Percentiles rank a stretch among this genome's conserved stretches.
These are phyloP conservation scores for Marcusenius ussheri DNA, from an alignment of 2,113 vertebrate genomes.

Conservation along the genomic window DNA sequence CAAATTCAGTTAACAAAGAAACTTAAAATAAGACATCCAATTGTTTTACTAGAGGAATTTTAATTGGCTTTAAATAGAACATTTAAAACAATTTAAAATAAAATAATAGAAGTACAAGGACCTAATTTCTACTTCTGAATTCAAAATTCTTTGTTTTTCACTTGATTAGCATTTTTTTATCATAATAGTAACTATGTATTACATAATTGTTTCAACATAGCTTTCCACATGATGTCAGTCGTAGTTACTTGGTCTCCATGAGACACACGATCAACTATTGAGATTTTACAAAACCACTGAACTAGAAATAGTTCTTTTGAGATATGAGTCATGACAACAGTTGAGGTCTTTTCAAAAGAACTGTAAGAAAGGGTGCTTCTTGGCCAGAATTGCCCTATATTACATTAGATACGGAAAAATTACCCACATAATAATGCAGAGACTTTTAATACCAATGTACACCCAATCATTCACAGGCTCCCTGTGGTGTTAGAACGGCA, in stretches of 20 bases:
- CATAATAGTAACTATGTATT: not conserved
- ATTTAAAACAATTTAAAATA: not conserved
- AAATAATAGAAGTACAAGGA: not conserved
- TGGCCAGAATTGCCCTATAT: not conserved
- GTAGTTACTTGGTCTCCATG: not conserved
- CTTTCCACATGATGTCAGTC: not conserved
- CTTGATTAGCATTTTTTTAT: not conserved
- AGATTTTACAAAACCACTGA: not conserved
- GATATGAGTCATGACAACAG: not conserved
- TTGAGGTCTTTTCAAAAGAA: not conserved
- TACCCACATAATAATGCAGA: not conserved
- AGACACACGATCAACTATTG: not conserved
- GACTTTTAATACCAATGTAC: conserved; percentile 6
- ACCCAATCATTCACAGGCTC: not conserved
- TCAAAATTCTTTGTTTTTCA: not conserved
- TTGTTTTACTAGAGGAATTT: not conserved
- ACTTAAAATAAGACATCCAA: not conserved
- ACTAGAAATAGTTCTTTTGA: not conserved
- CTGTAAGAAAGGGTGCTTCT: not conserved
- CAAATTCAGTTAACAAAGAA: not conserved
- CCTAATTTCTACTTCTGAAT: not conserved
- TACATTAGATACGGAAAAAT: not conserved
- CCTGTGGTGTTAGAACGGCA: not conserved
- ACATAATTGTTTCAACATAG: not conserved
- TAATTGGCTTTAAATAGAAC: not conserved